Evolutionary conservation across 2,888 invertebrate species (phyloP), one percentile per base, ranked within the genome.

Genomic region (Folsomia manolachei): DNA sequence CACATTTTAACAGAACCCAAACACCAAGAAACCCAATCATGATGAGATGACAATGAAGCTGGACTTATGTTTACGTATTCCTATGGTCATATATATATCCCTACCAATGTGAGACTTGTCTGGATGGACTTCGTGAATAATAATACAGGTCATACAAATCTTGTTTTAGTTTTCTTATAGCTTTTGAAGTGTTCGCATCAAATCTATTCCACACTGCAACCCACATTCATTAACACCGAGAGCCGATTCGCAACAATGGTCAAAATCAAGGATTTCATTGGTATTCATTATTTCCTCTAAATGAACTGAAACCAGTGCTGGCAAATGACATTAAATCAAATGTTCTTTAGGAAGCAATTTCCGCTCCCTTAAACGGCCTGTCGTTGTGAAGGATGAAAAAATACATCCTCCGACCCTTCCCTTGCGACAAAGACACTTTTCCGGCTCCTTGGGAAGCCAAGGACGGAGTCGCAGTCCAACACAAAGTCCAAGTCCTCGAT

Each of bases 181-280:
- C 39, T 39, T 39, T 39, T 14, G 14, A 39, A 39, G n/a, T n/a
- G n/a, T n/a, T n/a, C 39, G 7, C 39, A 14, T 39, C 39, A 39
- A 14, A 39, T 39, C 39, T 9, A 39, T 39, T 14, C 4, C 14
- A 39, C 7, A 9, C 39, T 4, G 39, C 4, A 39, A 39, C 14
- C 39, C 14, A 14, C 39, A 39, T 39, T 39, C 39, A 9, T 39
- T 39, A n/a, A n/a, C n/a, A n/a, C n/a, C n/a, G 51, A 51, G 18
- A 51, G 51, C 51, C 9, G 51, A 60, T 19, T n/a, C 39, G 51
- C 61, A 27, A 72, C 53, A 67, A 74, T 74, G 74, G 74, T 74
- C 62, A 69, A 67, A 25, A 70, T 74, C 66, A 74, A 74, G 74
- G 69, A 71, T 52, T 74, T 71, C 69, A 63, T 74, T 60, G 74